Evolutionary conservation across 2,888 invertebrate species (phyloP).

Genomic region (Tuta absoluta): DNA sequence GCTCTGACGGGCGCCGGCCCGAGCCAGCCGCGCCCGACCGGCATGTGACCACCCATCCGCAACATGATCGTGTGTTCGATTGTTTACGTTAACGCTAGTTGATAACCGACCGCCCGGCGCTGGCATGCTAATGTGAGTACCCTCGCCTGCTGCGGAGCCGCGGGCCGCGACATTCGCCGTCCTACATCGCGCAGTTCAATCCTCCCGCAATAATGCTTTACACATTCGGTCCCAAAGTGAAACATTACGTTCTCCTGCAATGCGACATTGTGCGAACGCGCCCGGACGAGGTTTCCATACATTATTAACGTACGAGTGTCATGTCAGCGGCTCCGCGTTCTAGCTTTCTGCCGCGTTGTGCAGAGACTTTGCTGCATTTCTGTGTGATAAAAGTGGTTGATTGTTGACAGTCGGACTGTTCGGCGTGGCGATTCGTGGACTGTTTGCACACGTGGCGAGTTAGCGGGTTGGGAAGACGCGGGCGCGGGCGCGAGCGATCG

Average conservation of each 20-base stretch:
- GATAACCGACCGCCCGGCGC: constrained; percentile 74
- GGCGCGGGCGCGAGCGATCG: constrained; percentile 30
- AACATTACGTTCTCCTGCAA: constrained; percentile 62
- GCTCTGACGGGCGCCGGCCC: constrained; percentile 65
- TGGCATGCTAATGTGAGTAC: constrained; percentile 81
- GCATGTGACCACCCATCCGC: constrained; percentile 64
- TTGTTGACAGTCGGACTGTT: constrained; percentile 78
- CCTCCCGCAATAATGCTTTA: constrained; percentile 10
- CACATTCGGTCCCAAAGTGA: constrained; percentile 29
- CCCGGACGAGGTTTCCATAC: constrained; percentile 50
- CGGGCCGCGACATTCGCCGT: constrained; percentile 22
- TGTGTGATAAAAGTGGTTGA: constrained; percentile 46
- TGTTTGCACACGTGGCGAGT: constrained; percentile 51
- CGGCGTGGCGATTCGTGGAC: constrained; percentile 68
- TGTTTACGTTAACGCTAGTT: constrained; percentile 77
- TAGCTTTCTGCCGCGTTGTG: constrained; percentile 20
- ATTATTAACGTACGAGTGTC: constrained; percentile 49
- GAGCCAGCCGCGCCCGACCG: constrained; percentile 61
- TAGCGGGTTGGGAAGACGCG: constrained; percentile 44
- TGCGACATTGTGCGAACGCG: constrained; percentile 67
- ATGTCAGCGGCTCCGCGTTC: constrained; percentile 36
- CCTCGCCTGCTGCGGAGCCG: constrained; percentile 22
- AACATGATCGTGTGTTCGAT: constrained; percentile 71
- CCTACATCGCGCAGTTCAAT: neutral
- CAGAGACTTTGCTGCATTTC: constrained; percentile 26